Percentiles rank a stretch among this genome's conserved stretches.
Evolutionary conservation across 2,888 invertebrate genomes (phyloP).

Genomic region (Tachina grossa): DNA sequence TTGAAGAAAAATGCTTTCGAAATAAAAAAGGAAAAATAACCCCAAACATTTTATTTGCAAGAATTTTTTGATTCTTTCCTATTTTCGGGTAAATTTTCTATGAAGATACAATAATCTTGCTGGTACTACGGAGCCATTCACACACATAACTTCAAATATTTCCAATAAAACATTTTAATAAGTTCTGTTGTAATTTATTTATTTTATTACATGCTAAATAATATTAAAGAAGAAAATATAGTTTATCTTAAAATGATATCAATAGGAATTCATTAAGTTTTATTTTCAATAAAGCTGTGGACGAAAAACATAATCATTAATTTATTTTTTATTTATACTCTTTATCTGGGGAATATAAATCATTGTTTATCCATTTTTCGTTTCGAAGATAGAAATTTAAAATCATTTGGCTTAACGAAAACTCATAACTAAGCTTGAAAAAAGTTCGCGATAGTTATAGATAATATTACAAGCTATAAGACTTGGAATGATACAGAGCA

Average conservation of each 20-base stretch:
- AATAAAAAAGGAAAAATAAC: no score
- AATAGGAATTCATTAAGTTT: conserved; percentile 62
- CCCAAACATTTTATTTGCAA: no score
- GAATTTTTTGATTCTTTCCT: no score
- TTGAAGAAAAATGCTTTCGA: no score
- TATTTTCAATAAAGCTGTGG: conserved; percentile 39
- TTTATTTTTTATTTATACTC: no score
- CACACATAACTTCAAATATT: no score
- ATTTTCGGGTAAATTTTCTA: no score
- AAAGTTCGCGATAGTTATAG: neutral
- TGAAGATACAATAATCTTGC: no score
- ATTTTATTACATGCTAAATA: conserved; percentile 16
- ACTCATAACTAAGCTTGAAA: neutral
- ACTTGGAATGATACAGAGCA: neutral
- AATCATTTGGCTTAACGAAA: neutral
- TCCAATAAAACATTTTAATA: no score
- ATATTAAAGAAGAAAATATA: conserved; percentile 40
- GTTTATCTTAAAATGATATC: conserved; percentile 61
- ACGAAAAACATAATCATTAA: conserved; percentile 6
- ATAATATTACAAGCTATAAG: neutral
- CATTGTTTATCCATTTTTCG: no score
- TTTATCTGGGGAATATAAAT: neutral
- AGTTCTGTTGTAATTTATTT: neutral
- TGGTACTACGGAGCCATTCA: no score
- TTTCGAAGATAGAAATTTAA: neutral